Evolutionary conservation across 1,140 invertebrate species (phyloP), one percentile per base, ranked within the genome.

Genomic region (Nephotettix cincticeps): DNA sequence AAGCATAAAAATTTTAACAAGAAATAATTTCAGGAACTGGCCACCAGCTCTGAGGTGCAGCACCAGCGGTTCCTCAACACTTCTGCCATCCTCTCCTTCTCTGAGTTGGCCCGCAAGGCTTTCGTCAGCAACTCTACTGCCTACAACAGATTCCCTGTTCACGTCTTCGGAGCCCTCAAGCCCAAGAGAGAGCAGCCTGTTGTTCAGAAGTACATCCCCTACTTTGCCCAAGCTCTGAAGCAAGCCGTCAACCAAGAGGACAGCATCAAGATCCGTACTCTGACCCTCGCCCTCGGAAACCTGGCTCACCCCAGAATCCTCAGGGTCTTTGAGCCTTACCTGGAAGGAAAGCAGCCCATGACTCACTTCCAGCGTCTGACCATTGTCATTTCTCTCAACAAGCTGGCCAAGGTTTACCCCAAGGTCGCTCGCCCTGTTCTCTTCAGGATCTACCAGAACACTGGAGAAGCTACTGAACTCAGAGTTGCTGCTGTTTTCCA

Each of bases 401-500:
- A 81, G 66, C 74, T 91, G 2, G 80, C 82, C 14, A 72, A 76
- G 6, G 75, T 79, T 40, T 75, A 83, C 45, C 87, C 89, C 17
- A 79, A 78, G 70, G 47, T 83, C 0, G 85, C 82, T 0, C 83
- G 84, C 30, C 77, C 84, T 19, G 83, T 89, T 3, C 76, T 90
- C 0, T 90, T 83, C 79, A 89, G 86, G 74, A 86, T 91, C 68
- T 88, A 91, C 72, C 81, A 84, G 71, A 91, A 91, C 77, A 81
- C 81, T 13, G 84, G 80, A 47, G 90, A 91, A 73, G 74, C 82
- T n/a, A 84, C 86, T 68, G 85, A 90, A 81, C 79, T 91, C 1
- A 84, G 90, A 73, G 84, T 85, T 29, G 85, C 86, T 56, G 89
- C 90, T 51, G 85, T 90, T 9, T 84, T 82, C 29, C 79, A 84